These are phyloP conservation scores for Hypercompe scribonia DNA, from an alignment of 2,888 invertebrate species.

Conservation along the genomic window DNA sequence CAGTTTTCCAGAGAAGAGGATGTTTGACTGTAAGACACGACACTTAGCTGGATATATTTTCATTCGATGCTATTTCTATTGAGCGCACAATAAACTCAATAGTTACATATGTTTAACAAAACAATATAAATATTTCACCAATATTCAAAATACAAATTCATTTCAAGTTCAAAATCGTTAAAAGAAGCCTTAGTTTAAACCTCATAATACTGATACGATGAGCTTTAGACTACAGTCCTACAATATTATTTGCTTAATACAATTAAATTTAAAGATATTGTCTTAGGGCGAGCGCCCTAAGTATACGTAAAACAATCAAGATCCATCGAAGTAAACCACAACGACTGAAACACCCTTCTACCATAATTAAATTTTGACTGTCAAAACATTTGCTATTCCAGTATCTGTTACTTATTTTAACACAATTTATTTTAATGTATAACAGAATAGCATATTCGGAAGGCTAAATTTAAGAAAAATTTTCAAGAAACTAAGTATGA, in stretches of 20 bases:
- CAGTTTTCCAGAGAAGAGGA: no score
- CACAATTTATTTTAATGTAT: background rate
- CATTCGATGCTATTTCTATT: no score
- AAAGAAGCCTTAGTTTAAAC: background rate
- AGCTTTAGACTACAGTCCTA: background rate
- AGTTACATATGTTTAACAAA: no score
- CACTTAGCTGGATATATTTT: no score
- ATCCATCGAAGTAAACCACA: background rate
- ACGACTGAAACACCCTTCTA: background rate
- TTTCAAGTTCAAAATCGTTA: no score
- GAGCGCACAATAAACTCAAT: no score
- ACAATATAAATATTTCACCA: no score
- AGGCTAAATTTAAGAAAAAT: no score
- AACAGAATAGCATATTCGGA: background rate
- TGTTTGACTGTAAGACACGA: no score
- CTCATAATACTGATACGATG: background rate
- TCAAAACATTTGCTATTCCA: constrained; percentile 5
- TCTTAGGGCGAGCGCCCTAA: background rate
- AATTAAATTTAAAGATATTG: background rate
- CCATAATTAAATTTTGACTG: background rate
- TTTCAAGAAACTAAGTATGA: no score
- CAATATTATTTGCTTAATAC: background rate
- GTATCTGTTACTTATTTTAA: constrained; percentile 5
- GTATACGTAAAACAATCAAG: background rate
- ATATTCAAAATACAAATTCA: no score